Evolutionary conservation across 2,797 vertebrate genomes (phyloP), one percentile per base, ranked within the genome.

Genomic region (Arrhamphus sclerolepis): DNA sequence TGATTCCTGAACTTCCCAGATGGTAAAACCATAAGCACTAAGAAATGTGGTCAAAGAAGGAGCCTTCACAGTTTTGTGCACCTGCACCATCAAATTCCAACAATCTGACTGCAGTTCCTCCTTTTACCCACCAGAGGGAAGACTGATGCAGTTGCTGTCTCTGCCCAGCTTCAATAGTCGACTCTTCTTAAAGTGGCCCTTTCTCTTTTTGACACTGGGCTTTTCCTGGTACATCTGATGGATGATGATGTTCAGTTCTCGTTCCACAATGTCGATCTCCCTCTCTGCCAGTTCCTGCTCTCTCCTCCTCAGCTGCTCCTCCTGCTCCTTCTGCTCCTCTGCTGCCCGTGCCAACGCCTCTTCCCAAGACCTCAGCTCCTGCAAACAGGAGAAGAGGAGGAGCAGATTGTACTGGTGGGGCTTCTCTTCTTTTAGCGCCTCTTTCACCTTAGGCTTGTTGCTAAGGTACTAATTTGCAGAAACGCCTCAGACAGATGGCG

Each of bases 221-320:
- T 95, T 95, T 86, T 96, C 96, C 89, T 95, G 95, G 88, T 95
- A 95, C 92, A 97, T 93, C 81, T 97, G 96, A 73, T 94, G 92
- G 90, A 97, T 97, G 81, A 97, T 94, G 83, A 97, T 94, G 90
- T 95, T 94, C 65, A 97, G 91, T 82, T 97, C 96, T 0, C 95
- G 90, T 78, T 96, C 95, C 70, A 97, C 95, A 0, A 97, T 95
- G 89, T 96, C 96, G 9, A 96, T 95, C 90, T 97, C 95, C 0
- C 96, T 88, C 86, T 96, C 94, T 0, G 95, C 94, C 87, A 96
- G 85, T 87, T 97, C 96, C 88, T 96, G 95, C 86, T 96, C 96
- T 0, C 95, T 85, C 64, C 92, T 90, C 72, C 81, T 92, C 49
- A 97, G 91, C 87, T 95, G 92, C 72, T 95, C 94, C 85, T 97